Evolutionary conservation across 1,140 invertebrate genomes (phyloP), one percentile per base, ranked within the genome.

Genomic region (Drosophila obscura): DNA sequence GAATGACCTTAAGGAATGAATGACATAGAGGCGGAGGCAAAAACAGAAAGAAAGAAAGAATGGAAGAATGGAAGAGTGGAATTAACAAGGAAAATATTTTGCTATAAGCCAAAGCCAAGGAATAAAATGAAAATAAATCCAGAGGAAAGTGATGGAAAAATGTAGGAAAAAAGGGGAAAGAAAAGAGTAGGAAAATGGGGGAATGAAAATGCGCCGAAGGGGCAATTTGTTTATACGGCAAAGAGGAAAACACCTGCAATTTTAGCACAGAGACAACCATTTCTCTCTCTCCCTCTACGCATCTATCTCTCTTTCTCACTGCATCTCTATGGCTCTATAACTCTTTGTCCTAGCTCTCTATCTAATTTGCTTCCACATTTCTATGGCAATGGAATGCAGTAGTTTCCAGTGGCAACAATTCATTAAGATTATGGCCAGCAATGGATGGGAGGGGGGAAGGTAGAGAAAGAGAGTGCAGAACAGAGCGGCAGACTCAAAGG

Each of bases 61-160:
- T n/a, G n/a, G n/a, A 15, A 43, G 2, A 19, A 44, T 11, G 19
- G 19, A 46, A 50, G 59, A 63, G 56, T 39, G 26, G 60, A 84
- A 87, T 84, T 87, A 72, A 73, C 82, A 81, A 77, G 82, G 64
- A 71, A 81, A 81, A 77, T 77, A 74, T 64, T 77, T 73, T 85
- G 63, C 67, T 74, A 81, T 73, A 85, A 85, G 60, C 49, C 63
- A 61, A 35, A 76, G 56, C 63, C 58, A 35, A 76, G 56, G 8
- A 39, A 11, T 39, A 39, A 39, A 39, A 39, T 11, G n/a, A 60
- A 45, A 35, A 55, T 60, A 41, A 55, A 13, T 39, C 35, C 3
- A 11, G 4, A 39, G 35, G 4, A 39, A 39, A 13, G 4, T 13
- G 4, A 55, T 58, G 55, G 39, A 65, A 64, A 55, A 39, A 31